These are phyloP conservation scores for Drosophila peninsularis DNA, from an alignment of 2,888 invertebrate genomes.

Conservation along the genomic window DNA sequence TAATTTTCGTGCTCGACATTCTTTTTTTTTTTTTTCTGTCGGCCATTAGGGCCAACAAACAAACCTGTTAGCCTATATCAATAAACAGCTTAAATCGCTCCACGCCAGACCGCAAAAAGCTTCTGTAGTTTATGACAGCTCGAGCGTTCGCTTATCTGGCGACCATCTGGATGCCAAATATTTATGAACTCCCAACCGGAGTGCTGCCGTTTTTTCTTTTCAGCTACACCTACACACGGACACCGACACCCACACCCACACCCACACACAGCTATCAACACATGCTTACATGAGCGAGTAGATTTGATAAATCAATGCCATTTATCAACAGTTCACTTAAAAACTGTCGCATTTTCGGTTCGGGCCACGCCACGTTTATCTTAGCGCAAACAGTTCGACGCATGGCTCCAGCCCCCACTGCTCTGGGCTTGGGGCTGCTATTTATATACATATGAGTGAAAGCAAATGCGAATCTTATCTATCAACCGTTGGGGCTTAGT, in stretches of 20 bases:
- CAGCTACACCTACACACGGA: constrained; percentile 12
- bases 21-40: neutral
- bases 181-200: constrained; percentile 51
- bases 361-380: constrained; percentile 56
- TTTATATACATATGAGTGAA: constrained; percentile 1
- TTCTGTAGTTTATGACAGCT: constrained; percentile 67
- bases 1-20: constrained; percentile 17
- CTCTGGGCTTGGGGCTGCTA: neutral
- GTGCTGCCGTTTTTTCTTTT: constrained; percentile 19
- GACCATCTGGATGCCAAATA: constrained; percentile 66
- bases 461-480: constrained; percentile 61
- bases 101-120: constrained; percentile 24
- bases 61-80: constrained; percentile 74
- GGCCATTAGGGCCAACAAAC: constrained; percentile 51
- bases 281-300: constrained; percentile 33
- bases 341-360: constrained; percentile 58
- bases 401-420: constrained; percentile 5
- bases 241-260: constrained; percentile 1
- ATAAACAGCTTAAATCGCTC: constrained; percentile 62
- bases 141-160: constrained; percentile 52
- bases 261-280: constrained; percentile 6
- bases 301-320: constrained; percentile 77
- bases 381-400: constrained; percentile 54
- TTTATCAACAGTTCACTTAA: constrained; percentile 76
- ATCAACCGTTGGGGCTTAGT: constrained; percentile 55